A percentile compares a stretch with the other conserved stretches of the same genome.
These are phyloP conservation scores for Rhinophrynus dorsalis DNA, from an alignment of 2,797 vertebrate genomes.

Conservation along the genomic window DNA sequence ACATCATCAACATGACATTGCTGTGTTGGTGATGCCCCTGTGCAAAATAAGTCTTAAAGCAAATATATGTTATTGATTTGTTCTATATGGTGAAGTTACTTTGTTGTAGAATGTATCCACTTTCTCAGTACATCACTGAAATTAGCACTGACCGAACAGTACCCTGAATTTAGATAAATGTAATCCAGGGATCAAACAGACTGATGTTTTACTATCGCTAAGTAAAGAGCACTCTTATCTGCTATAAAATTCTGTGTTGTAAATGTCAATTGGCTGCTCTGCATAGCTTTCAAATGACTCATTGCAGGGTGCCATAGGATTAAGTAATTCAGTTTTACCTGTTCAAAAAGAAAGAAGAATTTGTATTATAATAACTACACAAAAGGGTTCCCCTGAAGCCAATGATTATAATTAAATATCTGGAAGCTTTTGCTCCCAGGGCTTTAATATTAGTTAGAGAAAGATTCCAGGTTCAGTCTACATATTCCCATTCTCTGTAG, in stretches of 20 bases:
- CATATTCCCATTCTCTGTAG: background rate
- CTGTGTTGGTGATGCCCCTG: too few relatives aligned
- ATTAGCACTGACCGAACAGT: too few relatives aligned
- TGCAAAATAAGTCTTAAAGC: too few relatives aligned
- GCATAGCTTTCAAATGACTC: background rate
- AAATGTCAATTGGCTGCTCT: background rate
- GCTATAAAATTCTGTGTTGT: background rate
- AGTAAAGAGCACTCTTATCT: background rate
- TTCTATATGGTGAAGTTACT: too few relatives aligned
- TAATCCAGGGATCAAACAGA: background rate
- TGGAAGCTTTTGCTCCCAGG: constrained; percentile 3
- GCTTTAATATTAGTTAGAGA: background rate
- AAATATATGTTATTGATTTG: too few relatives aligned
- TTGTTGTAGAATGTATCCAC: too few relatives aligned
- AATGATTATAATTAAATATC: constrained; percentile 23
- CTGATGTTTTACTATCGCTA: background rate
- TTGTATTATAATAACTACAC: background rate
- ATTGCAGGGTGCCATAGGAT: background rate
- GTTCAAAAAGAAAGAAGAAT: background rate
- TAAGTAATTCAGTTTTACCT: constrained; percentile 5
- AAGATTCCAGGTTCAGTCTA: background rate
- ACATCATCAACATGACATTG: too few relatives aligned
- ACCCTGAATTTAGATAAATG: background rate
- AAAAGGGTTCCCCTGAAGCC: background rate
- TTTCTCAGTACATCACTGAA: too few relatives aligned